A percentile compares a stretch with the other conserved stretches of the same genome.
Conservation (phyloP, 2,888 invertebrate genomes). For the Stenolophus ochropezus region DNA sequence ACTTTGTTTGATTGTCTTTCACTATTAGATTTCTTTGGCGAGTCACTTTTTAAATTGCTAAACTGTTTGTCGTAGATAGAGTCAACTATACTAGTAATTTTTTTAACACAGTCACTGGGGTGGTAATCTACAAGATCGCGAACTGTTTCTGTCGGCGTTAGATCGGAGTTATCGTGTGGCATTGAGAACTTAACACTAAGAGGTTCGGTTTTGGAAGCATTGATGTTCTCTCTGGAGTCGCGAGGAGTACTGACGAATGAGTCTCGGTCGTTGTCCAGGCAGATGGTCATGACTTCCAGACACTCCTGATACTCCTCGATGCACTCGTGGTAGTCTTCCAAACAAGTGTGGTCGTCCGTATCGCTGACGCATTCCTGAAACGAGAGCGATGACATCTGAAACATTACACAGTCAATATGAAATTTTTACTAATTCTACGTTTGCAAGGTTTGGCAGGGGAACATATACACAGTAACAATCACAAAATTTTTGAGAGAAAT, state of each 20-base stretch:
- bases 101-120: slow-evolving; percentile 50
- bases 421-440: slow-evolving; percentile 49
- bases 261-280: slow-evolving; percentile 77
- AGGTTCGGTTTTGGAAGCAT: slow-evolving; percentile 57
- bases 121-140: slow-evolving; percentile 11
- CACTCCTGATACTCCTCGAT: slow-evolving; percentile 80
- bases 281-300: slow-evolving; percentile 78
- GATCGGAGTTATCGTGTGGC: slow-evolving; percentile 45
- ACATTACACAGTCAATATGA: slow-evolving; percentile 58
- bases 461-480: not conserved
- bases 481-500: too few species aligned
- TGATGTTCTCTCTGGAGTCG: slow-evolving; percentile 68
- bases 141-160: slow-evolving; percentile 20
- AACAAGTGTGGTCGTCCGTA: slow-evolving; percentile 78
- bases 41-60: slow-evolving; percentile 56
- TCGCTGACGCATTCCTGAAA: slow-evolving; percentile 76
- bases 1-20: slow-evolving; percentile 59
- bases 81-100: slow-evolving; percentile 54
- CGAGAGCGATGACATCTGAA: slow-evolving; percentile 64
- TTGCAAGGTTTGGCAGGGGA: not conserved
- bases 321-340: slow-evolving; percentile 80
- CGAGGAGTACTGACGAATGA: slow-evolving; percentile 71
- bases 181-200: slow-evolving; percentile 58
- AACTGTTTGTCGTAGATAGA: slow-evolving; percentile 56
- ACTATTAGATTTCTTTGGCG: slow-evolving; percentile 41